Evolutionary conservation across 2,888 invertebrate genomes (phyloP).

Genomic region (Quadriops clusia): DNA sequence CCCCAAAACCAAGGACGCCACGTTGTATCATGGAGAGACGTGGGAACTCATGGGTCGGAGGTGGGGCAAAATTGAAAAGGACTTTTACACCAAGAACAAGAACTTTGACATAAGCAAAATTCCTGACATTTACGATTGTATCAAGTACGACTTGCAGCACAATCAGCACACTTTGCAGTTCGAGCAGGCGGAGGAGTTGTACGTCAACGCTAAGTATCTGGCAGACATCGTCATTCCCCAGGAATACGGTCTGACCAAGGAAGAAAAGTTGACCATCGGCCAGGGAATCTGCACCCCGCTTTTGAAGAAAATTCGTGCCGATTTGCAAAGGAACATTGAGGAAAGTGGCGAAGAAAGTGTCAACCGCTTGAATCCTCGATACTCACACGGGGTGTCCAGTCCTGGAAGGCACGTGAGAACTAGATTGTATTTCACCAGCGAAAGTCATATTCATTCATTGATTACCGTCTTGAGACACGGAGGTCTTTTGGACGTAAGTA

Average conservation of each 20-base stretch:
- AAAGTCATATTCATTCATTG: constrained; percentile 96
- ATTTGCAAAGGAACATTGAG: constrained; percentile 87
- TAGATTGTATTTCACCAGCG: constrained; percentile 97
- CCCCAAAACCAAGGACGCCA: constrained; percentile 81
- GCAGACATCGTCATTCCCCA: constrained; percentile 99
- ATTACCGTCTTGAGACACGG: constrained; percentile 91
- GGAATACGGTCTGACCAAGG: constrained; percentile 92
- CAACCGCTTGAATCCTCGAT: constrained; percentile 92
- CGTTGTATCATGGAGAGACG: constrained; percentile 94
- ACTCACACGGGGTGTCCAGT: constrained; percentile 95
- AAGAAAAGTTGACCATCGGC: constrained; percentile 92
- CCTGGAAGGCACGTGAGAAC: constrained; percentile 97
- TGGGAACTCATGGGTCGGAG: constrained; percentile 97
- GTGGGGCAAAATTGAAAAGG: constrained; percentile 97
- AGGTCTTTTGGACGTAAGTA: constrained; percentile 70
- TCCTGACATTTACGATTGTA: constrained; percentile 98
- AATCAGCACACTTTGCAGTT: constrained; percentile 92
- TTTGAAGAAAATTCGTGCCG: constrained; percentile 88
- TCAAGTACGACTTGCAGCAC: constrained; percentile 97
- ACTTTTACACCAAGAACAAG: constrained; percentile 87
- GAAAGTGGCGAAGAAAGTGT: constrained; percentile 86
- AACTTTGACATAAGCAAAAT: constrained; percentile 97
- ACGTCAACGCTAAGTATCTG: constrained; percentile 90
- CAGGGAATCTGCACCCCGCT: constrained; percentile 96
- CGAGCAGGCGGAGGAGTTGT: constrained; percentile 83